A percentile compares a stretch with the other conserved stretches of the same genome.
Evolutionary conservation across 2,797 vertebrate species (phyloP).

Genomic region (Steatocranus sp.): DNA sequence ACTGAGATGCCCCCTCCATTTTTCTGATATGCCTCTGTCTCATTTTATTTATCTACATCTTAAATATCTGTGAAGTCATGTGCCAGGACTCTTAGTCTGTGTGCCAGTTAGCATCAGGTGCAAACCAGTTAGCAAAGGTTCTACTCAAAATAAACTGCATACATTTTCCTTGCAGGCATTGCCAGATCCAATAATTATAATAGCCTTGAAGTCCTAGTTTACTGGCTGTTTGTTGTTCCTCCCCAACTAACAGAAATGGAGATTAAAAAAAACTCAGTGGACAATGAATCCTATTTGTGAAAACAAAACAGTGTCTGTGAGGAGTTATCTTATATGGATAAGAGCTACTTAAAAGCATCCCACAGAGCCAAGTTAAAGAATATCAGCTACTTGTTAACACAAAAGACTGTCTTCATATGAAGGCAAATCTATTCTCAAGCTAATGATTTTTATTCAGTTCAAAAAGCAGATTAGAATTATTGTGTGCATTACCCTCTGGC

Average conservation of each 20-base stretch:
- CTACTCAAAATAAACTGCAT: neutral
- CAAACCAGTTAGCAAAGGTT: neutral
- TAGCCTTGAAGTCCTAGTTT: neutral
- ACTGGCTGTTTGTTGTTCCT: constrained; percentile 11
- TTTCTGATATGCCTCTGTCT: constrained; percentile 27
- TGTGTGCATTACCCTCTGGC: neutral
- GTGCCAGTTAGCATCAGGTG: constrained; percentile 7
- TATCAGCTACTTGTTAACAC: neutral
- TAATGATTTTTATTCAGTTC: neutral
- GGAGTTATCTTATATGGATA: constrained; percentile 31
- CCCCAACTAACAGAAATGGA: constrained; percentile 6
- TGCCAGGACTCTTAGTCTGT: neutral
- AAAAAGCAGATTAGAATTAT: constrained; percentile 8
- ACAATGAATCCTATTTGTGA: constrained; percentile 41
- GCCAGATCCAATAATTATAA: neutral
- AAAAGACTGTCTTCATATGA: neutral
- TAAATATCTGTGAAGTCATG: constrained; percentile 10
- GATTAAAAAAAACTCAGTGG: constrained; percentile 22
- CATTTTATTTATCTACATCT: constrained; percentile 7
- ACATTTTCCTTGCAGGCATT: neutral
- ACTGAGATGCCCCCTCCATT: neutral
- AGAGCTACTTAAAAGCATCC: constrained; percentile 32
- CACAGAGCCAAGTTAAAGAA: constrained; percentile 22
- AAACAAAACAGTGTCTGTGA: constrained; percentile 30
- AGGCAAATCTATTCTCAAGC: neutral